A percentile compares a stretch with the other conserved stretches of the same genome.
Conservation (phyloP, 35 echinoderm and acorn worm species). For the Ptychodera flava region DNA sequence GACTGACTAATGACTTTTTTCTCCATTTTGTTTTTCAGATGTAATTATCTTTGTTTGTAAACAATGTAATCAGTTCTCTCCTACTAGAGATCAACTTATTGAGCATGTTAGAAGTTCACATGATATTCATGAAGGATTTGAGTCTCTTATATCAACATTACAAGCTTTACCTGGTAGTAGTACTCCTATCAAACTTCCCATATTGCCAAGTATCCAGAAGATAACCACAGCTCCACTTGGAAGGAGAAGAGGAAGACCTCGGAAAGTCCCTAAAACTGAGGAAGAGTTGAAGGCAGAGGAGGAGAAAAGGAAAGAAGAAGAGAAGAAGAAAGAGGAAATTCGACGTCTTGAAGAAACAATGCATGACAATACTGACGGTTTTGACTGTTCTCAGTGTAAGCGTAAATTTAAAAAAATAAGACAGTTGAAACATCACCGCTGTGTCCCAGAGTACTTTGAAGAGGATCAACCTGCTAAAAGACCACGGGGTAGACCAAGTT, state of each 20-base stretch:
- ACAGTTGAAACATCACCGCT: conserved; percentile 25
- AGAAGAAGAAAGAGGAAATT: not conserved
- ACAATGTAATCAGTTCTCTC: not conserved
- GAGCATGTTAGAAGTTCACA: not conserved
- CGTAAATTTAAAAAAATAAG: conserved; percentile 18
- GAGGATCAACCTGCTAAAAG: not conserved
- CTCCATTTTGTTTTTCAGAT: not conserved
- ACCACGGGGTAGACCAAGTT: not conserved
- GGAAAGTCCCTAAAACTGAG: not conserved
- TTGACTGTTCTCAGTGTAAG: conserved; percentile 12
- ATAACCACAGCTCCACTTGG: not conserved
- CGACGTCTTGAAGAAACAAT: not conserved
- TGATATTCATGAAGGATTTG: not conserved
- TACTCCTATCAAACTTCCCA: not conserved
- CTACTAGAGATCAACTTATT: not conserved
- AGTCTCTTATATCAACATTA: not conserved
- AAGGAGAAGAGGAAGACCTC: not conserved
- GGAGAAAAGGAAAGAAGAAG: not conserved
- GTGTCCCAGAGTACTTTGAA: not conserved
- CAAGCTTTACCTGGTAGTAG: not conserved
- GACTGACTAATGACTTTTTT: too few species aligned
- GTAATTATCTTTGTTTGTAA: not conserved
- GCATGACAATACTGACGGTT: not conserved
- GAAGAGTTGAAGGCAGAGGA: conserved; percentile 9
- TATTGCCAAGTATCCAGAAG: not conserved